These are phyloP conservation scores for Muscidifurax raptorellus DNA, from an alignment of 1,140 invertebrate species.

Conservation along the genomic window DNA sequence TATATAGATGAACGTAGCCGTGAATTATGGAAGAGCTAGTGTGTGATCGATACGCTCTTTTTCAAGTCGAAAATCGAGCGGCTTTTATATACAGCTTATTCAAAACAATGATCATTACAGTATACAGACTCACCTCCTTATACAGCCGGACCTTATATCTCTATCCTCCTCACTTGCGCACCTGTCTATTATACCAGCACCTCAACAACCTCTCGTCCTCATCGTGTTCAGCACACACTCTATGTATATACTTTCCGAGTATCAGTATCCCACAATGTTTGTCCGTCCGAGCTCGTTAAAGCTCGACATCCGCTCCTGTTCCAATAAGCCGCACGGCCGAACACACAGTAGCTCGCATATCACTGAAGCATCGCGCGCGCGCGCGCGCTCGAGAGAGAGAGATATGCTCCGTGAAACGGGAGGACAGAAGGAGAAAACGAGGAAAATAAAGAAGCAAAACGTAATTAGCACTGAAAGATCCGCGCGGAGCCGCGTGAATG, in stretches of 20 bases:
- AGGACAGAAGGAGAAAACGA: neutral
- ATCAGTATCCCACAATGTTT: neutral
- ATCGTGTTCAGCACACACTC: neutral
- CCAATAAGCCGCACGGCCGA: neutral
- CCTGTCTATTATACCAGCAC: neutral
- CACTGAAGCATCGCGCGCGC: neutral
- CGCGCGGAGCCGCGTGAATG: neutral
- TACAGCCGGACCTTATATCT: neutral
- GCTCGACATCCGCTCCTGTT: neutral
- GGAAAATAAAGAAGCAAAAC: neutral
- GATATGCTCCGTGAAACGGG: neutral
- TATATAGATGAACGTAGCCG: too few relatives aligned
- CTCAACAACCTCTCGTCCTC: neutral
- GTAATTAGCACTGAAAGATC: neutral
- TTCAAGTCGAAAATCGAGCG: too few relatives aligned
- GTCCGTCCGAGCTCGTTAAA: neutral
- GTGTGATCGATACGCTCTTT: too few relatives aligned
- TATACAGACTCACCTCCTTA: neutral
- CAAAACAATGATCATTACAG: too few relatives aligned
- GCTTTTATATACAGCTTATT: too few relatives aligned
- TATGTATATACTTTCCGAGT: neutral
- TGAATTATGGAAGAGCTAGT: too few relatives aligned
- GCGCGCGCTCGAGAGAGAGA: too few relatives aligned
- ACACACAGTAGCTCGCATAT: neutral
- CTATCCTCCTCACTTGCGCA: neutral